Evolutionary conservation across 2,113 vertebrate species (phyloP).

Genomic region (Coreoperca whiteheadi): DNA sequence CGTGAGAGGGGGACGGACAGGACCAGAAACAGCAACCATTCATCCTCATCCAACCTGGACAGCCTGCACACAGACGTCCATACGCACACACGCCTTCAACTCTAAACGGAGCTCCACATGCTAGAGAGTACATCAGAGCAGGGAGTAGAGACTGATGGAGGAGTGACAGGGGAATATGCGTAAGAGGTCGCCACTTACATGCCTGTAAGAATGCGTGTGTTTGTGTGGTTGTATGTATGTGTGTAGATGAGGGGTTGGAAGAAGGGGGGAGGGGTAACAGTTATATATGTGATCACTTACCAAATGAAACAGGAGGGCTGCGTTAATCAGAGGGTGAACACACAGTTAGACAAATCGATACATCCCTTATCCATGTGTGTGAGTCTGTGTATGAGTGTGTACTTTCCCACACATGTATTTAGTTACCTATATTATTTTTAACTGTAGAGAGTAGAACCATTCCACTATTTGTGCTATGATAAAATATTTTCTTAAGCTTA

Average conservation of each 20-base stretch:
- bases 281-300: constrained; percentile 83
- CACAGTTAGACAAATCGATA: constrained; percentile 79
- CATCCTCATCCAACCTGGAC: constrained; percentile 39
- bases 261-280: constrained; percentile 56
- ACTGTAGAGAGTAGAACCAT: neutral
- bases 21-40: constrained; percentile 43
- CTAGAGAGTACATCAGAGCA: constrained; percentile 54
- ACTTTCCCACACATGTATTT: constrained; percentile 15
- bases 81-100: constrained; percentile 35
- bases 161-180: constrained; percentile 38
- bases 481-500: neutral
- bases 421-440: too few relatives aligned
- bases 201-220: constrained; percentile 61
- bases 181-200: constrained; percentile 66
- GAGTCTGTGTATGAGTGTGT: neutral
- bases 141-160: constrained; percentile 58
- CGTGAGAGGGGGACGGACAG: constrained; percentile 46
- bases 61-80: constrained; percentile 27
- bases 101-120: constrained; percentile 70
- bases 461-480: neutral
- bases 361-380: constrained; percentile 54
- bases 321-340: constrained; percentile 86
- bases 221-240: constrained; percentile 21
- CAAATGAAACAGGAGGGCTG: constrained; percentile 89
- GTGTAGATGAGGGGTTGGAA: constrained; percentile 49